Evolutionary conservation across 2,797 vertebrate genomes (phyloP).

Genomic region (Oophaga sylvatica): DNA sequence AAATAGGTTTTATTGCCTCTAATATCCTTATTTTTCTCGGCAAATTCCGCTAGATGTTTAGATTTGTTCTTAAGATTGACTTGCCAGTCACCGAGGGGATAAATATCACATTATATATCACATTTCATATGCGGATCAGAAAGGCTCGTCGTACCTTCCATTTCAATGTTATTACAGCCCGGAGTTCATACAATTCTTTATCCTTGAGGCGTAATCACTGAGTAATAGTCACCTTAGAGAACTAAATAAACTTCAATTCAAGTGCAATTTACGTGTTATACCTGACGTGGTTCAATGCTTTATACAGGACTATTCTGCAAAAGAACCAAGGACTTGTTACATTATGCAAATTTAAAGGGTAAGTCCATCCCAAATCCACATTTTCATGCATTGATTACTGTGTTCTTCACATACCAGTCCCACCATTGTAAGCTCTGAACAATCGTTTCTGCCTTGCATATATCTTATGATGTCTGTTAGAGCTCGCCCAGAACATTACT

Average conservation of each 20-base stretch:
- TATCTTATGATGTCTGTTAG: not conserved
- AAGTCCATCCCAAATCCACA: not conserved
- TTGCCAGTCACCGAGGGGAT: conserved; percentile 21
- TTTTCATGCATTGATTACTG: not conserved
- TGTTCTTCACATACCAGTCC: not conserved
- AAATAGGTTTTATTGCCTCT: conserved; percentile 26
- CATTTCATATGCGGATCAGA: conserved; percentile 14
- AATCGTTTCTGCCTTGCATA: not conserved
- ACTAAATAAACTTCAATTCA: not conserved
- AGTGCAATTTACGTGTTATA: not conserved
- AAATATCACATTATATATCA: conserved; percentile 4
- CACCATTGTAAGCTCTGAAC: not conserved
- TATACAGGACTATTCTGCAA: not conserved
- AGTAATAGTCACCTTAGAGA: not conserved
- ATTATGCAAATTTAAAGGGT: not conserved
- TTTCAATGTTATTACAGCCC: not conserved
- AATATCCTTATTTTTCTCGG: conserved; percentile 34
- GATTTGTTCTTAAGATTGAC: conserved; percentile 30
- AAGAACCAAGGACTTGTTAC: not conserved
- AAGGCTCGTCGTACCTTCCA: not conserved
- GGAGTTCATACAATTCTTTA: not conserved
- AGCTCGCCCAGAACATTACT: not conserved
- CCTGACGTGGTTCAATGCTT: not conserved
- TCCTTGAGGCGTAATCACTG: not conserved
- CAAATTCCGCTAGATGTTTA: conserved; percentile 25